These are phyloP conservation scores for Heliconius himera DNA, from an alignment of 1,140 invertebrate species.

Conservation along the genomic window DNA sequence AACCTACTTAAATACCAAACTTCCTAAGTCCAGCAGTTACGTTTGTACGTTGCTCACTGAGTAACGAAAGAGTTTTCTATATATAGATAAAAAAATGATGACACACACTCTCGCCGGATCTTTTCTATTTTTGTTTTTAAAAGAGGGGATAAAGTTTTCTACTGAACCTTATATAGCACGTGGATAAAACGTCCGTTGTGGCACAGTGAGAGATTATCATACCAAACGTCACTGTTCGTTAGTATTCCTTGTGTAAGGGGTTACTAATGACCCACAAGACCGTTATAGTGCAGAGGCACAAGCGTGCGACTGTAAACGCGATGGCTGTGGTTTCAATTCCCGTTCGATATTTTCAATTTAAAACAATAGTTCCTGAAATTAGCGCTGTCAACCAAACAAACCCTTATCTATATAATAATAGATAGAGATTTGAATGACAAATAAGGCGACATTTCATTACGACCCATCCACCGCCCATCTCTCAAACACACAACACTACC, in stretches of 20 bases:
- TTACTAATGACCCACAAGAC: too few relatives aligned
- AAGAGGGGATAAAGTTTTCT: conserved; percentile 8
- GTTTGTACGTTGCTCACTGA: too few relatives aligned
- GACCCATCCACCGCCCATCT: neutral
- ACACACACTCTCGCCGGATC: neutral
- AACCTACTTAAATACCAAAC: too few relatives aligned
- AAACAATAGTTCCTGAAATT: too few relatives aligned
- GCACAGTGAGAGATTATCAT: neutral
- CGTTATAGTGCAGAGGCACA: too few relatives aligned
- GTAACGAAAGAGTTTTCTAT: neutral
- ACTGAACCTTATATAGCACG: conserved; percentile 23
- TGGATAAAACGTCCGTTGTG: neutral
- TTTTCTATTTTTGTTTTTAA: conserved; percentile 26
- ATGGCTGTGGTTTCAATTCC: too few relatives aligned
- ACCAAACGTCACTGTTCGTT: too few relatives aligned
- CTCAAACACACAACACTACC: neutral
- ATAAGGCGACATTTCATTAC: neutral
- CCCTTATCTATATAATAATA: too few relatives aligned
- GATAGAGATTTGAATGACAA: neutral
- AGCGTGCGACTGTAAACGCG: too few relatives aligned
- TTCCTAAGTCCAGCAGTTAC: neutral
- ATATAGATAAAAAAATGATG: conserved; percentile 17
- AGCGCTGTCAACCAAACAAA: too few relatives aligned
- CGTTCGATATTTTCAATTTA: too few relatives aligned
- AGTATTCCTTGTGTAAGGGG: too few relatives aligned